phyloP scores from a whole-genome alignment of 64 coral and sea anemone genomes.

The Trachythela sp. region DNA sequence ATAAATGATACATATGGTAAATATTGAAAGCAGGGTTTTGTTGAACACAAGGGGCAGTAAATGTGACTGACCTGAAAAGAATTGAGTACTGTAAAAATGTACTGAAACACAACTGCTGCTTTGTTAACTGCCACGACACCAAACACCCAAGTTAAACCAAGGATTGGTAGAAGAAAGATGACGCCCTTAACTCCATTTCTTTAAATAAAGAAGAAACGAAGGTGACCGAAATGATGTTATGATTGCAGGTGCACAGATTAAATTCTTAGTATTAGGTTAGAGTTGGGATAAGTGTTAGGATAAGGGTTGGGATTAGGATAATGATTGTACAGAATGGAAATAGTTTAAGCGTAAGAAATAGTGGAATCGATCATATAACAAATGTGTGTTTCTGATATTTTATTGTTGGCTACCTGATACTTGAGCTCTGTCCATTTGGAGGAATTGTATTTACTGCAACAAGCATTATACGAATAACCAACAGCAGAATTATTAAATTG shows the following conservation, averaged over 20 bases:
- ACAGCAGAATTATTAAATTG: slow-evolving; percentile 28
- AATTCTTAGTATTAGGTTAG: no score
- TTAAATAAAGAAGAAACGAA: background rate
- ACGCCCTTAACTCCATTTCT: slow-evolving; percentile 42
- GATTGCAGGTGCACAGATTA: no score
- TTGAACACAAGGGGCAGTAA: no score
- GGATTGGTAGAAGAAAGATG: slow-evolving; percentile 43
- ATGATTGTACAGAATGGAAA: no score
- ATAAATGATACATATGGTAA: no score
- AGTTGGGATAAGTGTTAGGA: no score
- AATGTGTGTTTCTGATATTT: no score
- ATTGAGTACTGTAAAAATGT: slow-evolving; percentile 39
- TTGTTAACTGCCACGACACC: slow-evolving; percentile 32
- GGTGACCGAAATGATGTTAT: no score
- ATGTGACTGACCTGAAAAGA: slow-evolving; percentile 40
- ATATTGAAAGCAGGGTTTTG: no score
- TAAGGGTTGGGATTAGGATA: no score
- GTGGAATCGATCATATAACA: no score
- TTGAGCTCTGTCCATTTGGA: slow-evolving; percentile 10
- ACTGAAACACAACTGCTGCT: slow-evolving; percentile 41
- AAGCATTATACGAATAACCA: slow-evolving; percentile 35
- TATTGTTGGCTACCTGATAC: slow-evolving; percentile 25
- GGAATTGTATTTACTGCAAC: background rate
- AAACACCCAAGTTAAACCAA: slow-evolving; percentile 52
- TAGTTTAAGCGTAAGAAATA: no score